Evolutionary conservation across 2,888 invertebrate species (phyloP).

Genomic region (Linnaemya tessellans): DNA sequence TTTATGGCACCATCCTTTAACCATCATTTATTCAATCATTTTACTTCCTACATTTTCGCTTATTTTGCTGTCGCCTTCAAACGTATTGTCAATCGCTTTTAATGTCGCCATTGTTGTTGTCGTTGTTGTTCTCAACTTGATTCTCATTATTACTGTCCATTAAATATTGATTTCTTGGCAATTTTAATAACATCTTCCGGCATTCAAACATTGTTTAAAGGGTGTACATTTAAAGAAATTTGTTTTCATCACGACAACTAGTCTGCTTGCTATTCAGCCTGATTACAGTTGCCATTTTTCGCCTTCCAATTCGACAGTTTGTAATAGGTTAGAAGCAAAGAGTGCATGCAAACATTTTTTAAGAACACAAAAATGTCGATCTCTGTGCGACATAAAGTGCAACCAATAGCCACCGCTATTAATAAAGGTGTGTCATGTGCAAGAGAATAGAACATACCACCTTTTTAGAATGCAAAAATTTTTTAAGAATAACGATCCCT

Average conservation of each 20-base stretch:
- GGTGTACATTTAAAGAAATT: background rate
- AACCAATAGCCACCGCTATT: no score
- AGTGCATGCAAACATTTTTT: no score
- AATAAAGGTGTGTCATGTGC: no score
- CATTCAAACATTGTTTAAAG: background rate
- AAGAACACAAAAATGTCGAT: no score
- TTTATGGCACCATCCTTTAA: slow-evolving; percentile 35
- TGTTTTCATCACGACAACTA: background rate
- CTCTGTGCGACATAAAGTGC: no score
- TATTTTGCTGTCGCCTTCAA: slow-evolving; percentile 47
- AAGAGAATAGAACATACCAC: no score
- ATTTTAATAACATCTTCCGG: slow-evolving; percentile 15
- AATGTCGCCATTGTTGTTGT: slow-evolving; percentile 5
- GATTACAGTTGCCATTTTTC: no score
- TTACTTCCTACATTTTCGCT: slow-evolving; percentile 9
- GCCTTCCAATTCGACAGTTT: no score
- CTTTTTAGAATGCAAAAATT: no score
- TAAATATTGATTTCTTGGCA: slow-evolving; percentile 65
- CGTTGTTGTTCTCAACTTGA: slow-evolving; percentile 22
- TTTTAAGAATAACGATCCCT: no score
- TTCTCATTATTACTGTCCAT: slow-evolving; percentile 61
- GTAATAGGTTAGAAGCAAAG: no score
- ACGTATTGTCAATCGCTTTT: slow-evolving; percentile 41
- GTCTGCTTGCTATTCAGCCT: no score
- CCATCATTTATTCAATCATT: slow-evolving; percentile 12